phyloP scores from a whole-genome alignment of 2,888 invertebrate species.

The Dorcus hopei region DNA sequence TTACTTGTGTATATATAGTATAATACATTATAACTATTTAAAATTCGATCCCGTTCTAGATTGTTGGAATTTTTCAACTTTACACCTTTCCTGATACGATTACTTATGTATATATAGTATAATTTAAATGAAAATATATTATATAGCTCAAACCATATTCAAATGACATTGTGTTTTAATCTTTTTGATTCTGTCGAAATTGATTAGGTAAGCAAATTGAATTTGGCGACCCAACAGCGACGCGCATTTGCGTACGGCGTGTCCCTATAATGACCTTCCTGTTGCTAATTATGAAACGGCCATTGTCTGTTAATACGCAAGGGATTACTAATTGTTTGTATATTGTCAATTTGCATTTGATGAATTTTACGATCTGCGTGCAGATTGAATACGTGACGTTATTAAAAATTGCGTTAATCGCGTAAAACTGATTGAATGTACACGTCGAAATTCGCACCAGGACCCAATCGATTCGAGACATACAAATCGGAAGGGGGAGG shows the following conservation, averaged over 20 bases:
- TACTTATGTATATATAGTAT: too few relatives aligned
- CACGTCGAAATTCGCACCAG: neutral
- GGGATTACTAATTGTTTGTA: conserved; percentile 50
- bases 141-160: too few relatives aligned
- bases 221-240: conserved; percentile 40
- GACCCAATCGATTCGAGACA: too few relatives aligned
- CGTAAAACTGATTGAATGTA: neutral
- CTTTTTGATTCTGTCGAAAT: conserved; percentile 5
- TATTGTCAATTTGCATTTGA: conserved; percentile 50
- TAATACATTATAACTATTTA: too few relatives aligned
- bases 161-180: neutral
- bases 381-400: conserved; percentile 13
- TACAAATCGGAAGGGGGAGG: too few relatives aligned
- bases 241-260: conserved; percentile 43
- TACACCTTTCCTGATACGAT: too few relatives aligned
- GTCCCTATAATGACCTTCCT: conserved; percentile 47
- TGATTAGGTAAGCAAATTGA: conserved; percentile 41
- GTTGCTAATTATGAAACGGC: conserved; percentile 48
- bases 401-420: conserved; percentile 20
- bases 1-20: too few relatives aligned
- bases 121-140: too few relatives aligned
- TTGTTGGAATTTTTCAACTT: too few relatives aligned
- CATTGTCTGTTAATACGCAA: conserved; percentile 46
- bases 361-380: conserved; percentile 33
- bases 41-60: too few relatives aligned